Conservation (phyloP, 1,140 invertebrate species). For the Antheraea pernyi region DNA sequence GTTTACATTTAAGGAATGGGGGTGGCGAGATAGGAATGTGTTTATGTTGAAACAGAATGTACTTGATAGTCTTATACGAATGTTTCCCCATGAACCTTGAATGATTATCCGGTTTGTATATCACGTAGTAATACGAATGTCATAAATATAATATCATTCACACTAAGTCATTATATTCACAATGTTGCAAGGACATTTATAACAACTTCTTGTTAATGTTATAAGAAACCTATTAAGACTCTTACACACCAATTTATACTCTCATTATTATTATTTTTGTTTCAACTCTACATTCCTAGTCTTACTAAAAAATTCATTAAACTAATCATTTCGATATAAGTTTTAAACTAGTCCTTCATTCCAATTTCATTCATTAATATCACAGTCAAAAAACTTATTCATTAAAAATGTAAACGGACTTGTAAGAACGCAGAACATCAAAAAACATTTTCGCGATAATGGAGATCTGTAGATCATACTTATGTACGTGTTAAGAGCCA, state of each 20-base stretch:
- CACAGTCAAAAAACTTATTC: not conserved
- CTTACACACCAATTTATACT: not conserved
- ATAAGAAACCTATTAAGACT: not conserved
- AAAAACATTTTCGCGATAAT: not conserved
- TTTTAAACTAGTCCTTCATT: not conserved
- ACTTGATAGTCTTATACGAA: not conserved
- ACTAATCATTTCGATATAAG: not conserved
- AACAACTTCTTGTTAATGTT: not conserved
- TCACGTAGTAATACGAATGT: not conserved
- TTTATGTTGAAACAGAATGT: not conserved
- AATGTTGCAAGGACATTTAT: not conserved
- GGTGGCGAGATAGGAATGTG: not conserved
- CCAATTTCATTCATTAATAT: not conserved
- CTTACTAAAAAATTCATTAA: not conserved
- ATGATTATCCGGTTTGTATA: not conserved
- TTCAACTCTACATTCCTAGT: not conserved
- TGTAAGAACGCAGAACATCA: not conserved
- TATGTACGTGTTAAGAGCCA: not conserved
- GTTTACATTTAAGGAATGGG: not conserved
- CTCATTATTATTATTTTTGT: not conserved
- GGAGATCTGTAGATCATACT: not conserved
- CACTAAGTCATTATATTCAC: constrained; percentile 2
- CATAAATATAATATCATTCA: constrained; percentile 1
- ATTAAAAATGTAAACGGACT: not conserved
- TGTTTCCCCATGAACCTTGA: not conserved